Evolutionary conservation across 2,888 invertebrate species (phyloP).

Genomic region (Diloba caeruleocephala): DNA sequence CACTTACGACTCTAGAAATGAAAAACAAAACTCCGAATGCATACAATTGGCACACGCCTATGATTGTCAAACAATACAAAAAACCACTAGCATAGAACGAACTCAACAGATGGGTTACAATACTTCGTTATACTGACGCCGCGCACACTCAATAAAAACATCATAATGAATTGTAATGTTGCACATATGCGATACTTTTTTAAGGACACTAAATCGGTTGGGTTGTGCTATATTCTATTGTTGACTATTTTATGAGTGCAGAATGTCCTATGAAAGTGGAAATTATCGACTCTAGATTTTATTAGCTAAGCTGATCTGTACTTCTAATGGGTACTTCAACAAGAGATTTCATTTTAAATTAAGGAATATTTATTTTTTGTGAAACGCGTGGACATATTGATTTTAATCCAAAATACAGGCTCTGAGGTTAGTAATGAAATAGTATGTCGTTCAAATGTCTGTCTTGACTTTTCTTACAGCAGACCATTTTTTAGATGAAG

Average conservation of each 20-base stretch:
- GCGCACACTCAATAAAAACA: constrained; percentile 64
- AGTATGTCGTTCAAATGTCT: no score
- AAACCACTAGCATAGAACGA: constrained; percentile 50
- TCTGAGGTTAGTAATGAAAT: no score
- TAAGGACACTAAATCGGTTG: constrained; percentile 30
- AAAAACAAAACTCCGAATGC: constrained; percentile 1
- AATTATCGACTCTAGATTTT: neutral
- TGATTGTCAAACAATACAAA: constrained; percentile 67
- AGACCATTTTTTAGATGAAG: no score
- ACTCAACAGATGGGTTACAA: constrained; percentile 80
- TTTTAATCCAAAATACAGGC: no score
- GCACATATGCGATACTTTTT: constrained; percentile 57
- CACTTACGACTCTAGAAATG: no score
- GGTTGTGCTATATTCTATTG: constrained; percentile 11
- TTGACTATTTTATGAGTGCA: constrained; percentile 11
- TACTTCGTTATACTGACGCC: constrained; percentile 72
- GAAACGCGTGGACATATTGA: no score
- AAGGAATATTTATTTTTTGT: no score
- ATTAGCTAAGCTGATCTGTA: neutral
- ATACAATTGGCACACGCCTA: constrained; percentile 12
- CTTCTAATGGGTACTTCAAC: no score
- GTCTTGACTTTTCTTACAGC: no score
- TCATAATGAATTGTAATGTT: constrained; percentile 54
- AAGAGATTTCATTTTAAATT: no score
- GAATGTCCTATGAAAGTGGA: constrained; percentile 1